Conservation (phyloP, 2,113 vertebrate genomes). For the Platichthys flesus region DNA sequence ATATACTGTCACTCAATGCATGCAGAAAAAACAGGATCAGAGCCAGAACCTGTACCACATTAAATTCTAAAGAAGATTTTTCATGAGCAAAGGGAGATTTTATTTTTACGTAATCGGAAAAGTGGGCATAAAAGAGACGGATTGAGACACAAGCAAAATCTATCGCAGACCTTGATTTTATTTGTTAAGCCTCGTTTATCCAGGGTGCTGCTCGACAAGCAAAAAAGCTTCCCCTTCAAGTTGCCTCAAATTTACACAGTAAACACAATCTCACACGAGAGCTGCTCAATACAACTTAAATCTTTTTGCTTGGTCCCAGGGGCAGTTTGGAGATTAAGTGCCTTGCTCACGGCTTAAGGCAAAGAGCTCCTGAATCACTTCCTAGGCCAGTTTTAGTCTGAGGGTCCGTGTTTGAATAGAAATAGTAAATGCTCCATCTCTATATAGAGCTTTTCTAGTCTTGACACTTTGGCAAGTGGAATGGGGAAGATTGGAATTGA, state of each 20-base stretch:
- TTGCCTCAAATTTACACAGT: not conserved
- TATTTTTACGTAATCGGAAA: not conserved
- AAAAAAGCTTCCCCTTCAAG: not conserved
- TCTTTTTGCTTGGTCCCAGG: not conserved
- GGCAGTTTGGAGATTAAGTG: slow-evolving; percentile 21
- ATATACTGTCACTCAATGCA: not conserved
- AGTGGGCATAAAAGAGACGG: not conserved
- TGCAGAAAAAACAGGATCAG: not conserved
- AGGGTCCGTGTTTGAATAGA: not conserved
- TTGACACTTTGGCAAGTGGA: not conserved
- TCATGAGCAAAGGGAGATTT: not conserved
- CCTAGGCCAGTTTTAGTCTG: slow-evolving; percentile 5
- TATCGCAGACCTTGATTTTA: not conserved
- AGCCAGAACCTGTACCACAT: not conserved
- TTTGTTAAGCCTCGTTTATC: not conserved
- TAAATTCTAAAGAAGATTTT: not conserved
- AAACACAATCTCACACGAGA: slow-evolving; percentile 2
- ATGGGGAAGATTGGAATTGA: too few species aligned
- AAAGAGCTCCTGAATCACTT: not conserved
- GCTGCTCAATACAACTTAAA: slow-evolving; percentile 6
- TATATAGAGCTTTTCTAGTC: not conserved
- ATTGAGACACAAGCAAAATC: not conserved
- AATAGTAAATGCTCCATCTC: not conserved
- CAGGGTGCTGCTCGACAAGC: not conserved
- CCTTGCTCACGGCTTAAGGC: slow-evolving; percentile 6